phyloP scores from a whole-genome alignment of 2,888 invertebrate species.

The Scaptomyza caliginosa region DNA sequence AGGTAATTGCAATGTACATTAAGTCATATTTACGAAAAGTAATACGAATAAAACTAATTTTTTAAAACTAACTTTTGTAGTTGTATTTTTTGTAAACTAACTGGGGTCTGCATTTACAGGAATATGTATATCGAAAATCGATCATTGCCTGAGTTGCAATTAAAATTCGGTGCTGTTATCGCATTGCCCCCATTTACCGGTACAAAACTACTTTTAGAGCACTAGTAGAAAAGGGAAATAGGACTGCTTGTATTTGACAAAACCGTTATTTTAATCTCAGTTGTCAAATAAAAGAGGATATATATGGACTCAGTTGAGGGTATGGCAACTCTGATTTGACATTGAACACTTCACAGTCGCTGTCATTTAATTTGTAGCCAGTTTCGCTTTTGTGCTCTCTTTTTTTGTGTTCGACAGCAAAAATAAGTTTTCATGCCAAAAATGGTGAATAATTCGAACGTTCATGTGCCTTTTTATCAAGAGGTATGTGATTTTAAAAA shows the following conservation, averaged over 20 bases:
- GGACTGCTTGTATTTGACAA: background rate
- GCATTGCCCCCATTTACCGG: background rate
- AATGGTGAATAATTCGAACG: conserved; percentile 51
- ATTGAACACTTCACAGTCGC: conserved; percentile 20
- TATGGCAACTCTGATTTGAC: conserved; percentile 52
- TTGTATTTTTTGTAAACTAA: background rate
- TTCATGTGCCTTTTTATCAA: conserved; percentile 30
- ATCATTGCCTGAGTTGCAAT: background rate
- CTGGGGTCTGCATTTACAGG: background rate
- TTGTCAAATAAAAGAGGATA: background rate
- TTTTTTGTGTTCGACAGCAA: conserved; percentile 18
- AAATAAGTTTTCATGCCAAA: conserved; percentile 41
- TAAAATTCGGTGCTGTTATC: background rate
- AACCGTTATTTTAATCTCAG: background rate
- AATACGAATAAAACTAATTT: conserved; percentile 20
- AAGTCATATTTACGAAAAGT: background rate
- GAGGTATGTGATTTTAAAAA: conserved; percentile 39
- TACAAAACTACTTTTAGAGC: background rate
- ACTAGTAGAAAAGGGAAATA: background rate
- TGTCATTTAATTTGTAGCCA: conserved; percentile 46
- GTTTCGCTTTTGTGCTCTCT: conserved; percentile 41
- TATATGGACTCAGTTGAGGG: background rate
- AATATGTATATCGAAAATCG: background rate
- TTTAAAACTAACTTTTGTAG: background rate
- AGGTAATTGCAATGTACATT: conserved; percentile 30